phyloP scores from a whole-genome alignment of 2,888 invertebrate species.

The Tenthredo livida region DNA sequence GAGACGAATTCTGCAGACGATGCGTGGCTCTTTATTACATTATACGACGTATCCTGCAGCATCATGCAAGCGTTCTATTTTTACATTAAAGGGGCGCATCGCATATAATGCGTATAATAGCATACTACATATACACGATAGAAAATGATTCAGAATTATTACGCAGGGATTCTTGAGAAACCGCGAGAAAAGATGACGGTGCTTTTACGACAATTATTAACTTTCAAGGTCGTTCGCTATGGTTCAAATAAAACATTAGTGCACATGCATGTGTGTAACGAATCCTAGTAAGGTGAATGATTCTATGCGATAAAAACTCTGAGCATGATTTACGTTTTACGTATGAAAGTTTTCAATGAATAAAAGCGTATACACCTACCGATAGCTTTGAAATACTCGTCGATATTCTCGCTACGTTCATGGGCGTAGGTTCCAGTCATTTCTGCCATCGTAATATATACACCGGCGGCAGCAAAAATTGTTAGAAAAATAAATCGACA shows the following conservation, averaged over 20 bases:
- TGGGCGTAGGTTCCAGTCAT: slow-evolving; percentile 83
- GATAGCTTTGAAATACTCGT: slow-evolving; percentile 83
- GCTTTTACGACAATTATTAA: background rate
- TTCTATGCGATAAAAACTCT: background rate
- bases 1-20: slow-evolving; percentile 11
- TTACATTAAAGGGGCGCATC: slow-evolving; percentile 19
- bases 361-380: slow-evolving; percentile 79
- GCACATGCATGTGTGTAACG: background rate
- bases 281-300: background rate
- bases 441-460: slow-evolving; percentile 76
- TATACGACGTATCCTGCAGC: background rate
- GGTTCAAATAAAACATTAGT: background rate
- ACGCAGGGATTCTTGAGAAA: background rate
- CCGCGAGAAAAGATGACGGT: background rate
- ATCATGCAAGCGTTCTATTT: slow-evolving; percentile 23
- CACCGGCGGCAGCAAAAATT: too few relatives aligned
- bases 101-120: background rate
- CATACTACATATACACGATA: background rate
- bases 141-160: background rate
- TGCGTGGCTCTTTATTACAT: slow-evolving; percentile 11
- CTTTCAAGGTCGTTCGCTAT: background rate
- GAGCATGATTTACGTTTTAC: slow-evolving; percentile 39
- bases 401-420: slow-evolving; percentile 84
- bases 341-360: background rate
- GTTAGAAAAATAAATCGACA: background rate